A percentile compares a stretch with the other conserved stretches of the same genome.
phyloP scores from a whole-genome alignment of 1,140 invertebrate genomes.

The Dinoponera quadriceps region DNA sequence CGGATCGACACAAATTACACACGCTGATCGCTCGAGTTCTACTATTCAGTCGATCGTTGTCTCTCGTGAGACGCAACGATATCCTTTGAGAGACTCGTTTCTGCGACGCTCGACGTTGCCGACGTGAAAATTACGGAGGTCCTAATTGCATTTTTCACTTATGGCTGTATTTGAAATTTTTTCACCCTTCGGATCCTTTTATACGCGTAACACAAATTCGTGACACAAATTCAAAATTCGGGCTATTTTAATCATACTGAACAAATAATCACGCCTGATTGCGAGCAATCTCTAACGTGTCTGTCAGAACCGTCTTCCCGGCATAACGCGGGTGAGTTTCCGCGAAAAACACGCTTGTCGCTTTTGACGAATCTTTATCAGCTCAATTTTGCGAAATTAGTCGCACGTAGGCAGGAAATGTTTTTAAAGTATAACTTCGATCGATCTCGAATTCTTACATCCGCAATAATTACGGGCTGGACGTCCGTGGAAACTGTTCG shows the following conservation, averaged over 20 bases:
- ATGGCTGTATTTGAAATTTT: conserved; percentile 14
- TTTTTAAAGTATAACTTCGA: not conserved
- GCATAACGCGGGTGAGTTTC: not conserved
- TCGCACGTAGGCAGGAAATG: not conserved
- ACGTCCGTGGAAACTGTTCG: not conserved
- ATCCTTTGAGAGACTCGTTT: conserved; percentile 8
- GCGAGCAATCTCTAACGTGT: not conserved
- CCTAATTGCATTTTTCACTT: conserved; percentile 11
- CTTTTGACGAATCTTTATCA: not conserved
- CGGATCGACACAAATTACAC: conserved; percentile 32
- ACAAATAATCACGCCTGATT: not conserved
- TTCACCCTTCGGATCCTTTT: not conserved
- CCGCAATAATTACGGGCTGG: not conserved
- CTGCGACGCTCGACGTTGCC: conserved; percentile 13
- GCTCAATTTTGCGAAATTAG: conserved; percentile 12
- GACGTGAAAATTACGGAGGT: conserved; percentile 13
- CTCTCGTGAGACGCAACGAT: not conserved
- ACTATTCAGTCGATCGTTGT: conserved; percentile 19
- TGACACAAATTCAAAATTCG: not conserved
- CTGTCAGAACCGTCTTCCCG: not conserved
- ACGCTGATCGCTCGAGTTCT: conserved; percentile 1
- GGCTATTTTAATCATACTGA: not conserved
- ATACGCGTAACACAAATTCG: no score
- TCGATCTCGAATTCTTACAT: not conserved
- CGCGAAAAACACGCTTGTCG: not conserved